Conservation (phyloP, 2,888 invertebrate genomes). For the Oasisia sp. region DNA sequence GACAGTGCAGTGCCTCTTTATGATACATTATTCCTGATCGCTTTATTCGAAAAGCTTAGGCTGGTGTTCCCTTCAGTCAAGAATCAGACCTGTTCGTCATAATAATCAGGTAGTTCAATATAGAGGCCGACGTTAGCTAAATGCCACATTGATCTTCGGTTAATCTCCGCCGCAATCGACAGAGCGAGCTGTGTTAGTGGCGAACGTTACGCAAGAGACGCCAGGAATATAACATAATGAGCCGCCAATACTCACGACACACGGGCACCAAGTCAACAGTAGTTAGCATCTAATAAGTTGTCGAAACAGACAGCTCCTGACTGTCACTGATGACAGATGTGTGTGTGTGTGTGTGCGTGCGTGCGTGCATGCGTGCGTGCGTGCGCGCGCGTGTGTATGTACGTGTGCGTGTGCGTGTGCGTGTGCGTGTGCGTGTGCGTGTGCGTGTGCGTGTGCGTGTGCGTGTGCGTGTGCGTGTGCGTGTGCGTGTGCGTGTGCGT, state of each 20-base stretch:
- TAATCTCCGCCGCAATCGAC: conserved; percentile 12
- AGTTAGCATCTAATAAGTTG: background rate
- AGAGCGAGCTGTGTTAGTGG: background rate
- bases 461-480: background rate
- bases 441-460: no score
- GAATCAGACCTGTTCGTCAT: background rate
- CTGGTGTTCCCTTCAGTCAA: background rate
- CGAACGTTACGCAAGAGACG: background rate
- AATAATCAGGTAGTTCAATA: background rate
- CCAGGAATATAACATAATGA: background rate
- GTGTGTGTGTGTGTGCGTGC: no score
- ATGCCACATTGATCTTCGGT: background rate
- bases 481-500: background rate
- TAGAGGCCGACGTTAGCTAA: background rate
- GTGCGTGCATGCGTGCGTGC: no score
- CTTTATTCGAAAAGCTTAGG: background rate
- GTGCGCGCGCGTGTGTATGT: no score
- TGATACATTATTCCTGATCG: background rate
- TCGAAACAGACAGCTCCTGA: background rate
- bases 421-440: background rate
- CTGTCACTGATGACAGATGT: background rate
- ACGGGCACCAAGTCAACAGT: background rate
- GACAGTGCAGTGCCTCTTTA: background rate
- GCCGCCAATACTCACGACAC: background rate
- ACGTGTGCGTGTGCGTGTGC: no score